These are phyloP conservation scores for Ophioninae sp. DNA, from an alignment of 2,888 invertebrate species.

Conservation along the genomic window DNA sequence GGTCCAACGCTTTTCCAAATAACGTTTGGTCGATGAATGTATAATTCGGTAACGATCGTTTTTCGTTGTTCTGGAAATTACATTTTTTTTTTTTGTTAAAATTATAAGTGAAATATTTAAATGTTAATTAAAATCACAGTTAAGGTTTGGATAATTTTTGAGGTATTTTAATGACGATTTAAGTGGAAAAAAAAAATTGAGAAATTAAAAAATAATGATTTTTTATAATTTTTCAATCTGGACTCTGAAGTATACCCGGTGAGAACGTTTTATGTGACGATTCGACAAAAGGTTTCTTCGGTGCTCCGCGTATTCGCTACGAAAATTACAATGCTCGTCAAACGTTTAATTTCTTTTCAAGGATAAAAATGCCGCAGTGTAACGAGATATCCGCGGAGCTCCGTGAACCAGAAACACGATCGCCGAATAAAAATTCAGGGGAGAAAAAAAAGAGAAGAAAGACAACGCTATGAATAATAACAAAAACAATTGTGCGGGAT, in stretches of 20 bases:
- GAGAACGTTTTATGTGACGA: background rate
- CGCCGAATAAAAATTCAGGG: background rate
- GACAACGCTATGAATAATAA: background rate
- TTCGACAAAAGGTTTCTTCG: constrained; percentile 6
- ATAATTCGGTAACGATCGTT: too few relatives aligned
- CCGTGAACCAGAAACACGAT: constrained; percentile 18
- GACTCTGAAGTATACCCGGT: background rate
- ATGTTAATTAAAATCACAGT: too few relatives aligned
- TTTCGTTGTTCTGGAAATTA: too few relatives aligned
- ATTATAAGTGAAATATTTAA: too few relatives aligned
- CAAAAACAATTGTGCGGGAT: too few relatives aligned
- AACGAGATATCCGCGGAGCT: constrained; percentile 44
- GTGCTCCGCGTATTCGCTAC: background rate
- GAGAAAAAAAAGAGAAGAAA: background rate
- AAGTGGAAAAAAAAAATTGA: too few relatives aligned
- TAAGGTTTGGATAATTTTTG: too few relatives aligned
- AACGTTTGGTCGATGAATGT: too few relatives aligned
- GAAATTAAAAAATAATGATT: too few relatives aligned
- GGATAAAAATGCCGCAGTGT: constrained; percentile 55
- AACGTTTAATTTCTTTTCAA: constrained; percentile 49
- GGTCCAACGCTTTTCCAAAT: too few relatives aligned
- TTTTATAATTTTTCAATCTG: too few relatives aligned
- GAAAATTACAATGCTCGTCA: constrained; percentile 12
- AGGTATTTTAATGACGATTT: too few relatives aligned
- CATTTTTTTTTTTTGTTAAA: background rate